phyloP scores from a whole-genome alignment of 2,888 invertebrate species.

The Epirrhoe tristata region DNA sequence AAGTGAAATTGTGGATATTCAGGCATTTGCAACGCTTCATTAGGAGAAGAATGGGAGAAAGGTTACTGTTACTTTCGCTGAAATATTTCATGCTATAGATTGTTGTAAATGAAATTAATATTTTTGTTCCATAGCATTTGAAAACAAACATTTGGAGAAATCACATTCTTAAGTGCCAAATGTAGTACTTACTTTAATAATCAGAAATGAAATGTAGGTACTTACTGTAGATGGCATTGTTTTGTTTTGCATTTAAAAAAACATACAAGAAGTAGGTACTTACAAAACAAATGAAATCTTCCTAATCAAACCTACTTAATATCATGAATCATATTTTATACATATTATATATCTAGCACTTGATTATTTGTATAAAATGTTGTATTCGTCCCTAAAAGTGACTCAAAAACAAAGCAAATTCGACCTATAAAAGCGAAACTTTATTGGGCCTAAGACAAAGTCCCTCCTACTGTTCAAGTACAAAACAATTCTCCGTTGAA shows the following conservation, averaged over 20 bases:
- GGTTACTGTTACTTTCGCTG: slow-evolving; percentile 75
- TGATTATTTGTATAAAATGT: neutral
- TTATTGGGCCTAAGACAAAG: slow-evolving; percentile 60
- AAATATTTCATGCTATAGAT: slow-evolving; percentile 47
- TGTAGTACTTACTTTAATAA: too few relatives aligned
- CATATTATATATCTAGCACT: too few relatives aligned
- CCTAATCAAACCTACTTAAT: too few relatives aligned
- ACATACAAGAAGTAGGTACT: too few relatives aligned
- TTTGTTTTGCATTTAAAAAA: too few relatives aligned
- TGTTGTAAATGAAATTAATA: slow-evolving; percentile 26
- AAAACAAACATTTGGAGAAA: too few relatives aligned
- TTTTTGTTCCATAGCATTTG: too few relatives aligned
- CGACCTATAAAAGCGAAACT: slow-evolving; percentile 75
- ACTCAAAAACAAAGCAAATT: slow-evolving; percentile 37
- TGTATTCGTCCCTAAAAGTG: slow-evolving; percentile 11
- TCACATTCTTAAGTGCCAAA: neutral
- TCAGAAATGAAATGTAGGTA: too few relatives aligned
- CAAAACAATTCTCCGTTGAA: slow-evolving; percentile 68
- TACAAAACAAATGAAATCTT: too few relatives aligned
- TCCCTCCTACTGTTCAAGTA: slow-evolving; percentile 61
- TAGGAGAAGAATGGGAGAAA: slow-evolving; percentile 54
- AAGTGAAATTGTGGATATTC: slow-evolving; percentile 77
- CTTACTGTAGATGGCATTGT: too few relatives aligned
- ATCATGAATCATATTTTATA: too few relatives aligned
- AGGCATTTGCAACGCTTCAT: slow-evolving; percentile 68